These are phyloP conservation scores for Corythoichthys intestinalis DNA, from an alignment of 2,113 vertebrate genomes.

Conservation along the genomic window DNA sequence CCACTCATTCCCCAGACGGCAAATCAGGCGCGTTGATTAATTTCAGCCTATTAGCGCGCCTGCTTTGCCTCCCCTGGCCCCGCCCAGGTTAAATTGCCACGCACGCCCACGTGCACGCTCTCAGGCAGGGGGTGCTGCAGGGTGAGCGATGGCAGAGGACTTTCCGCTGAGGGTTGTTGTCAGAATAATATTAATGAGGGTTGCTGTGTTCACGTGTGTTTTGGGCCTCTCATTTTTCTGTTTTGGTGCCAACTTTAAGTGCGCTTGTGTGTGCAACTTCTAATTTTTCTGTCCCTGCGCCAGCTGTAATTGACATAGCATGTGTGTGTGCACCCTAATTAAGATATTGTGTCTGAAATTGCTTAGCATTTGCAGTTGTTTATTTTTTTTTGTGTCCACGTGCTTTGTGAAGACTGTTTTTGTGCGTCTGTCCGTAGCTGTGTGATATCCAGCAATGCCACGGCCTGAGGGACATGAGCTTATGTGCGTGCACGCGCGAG, in stretches of 20 bases:
- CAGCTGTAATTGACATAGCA: not conserved
- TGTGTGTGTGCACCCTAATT: not conserved
- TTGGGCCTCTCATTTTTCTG: constrained; percentile 20
- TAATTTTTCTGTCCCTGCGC: not conserved
- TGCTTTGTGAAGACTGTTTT: constrained; percentile 25
- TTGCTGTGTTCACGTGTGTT: constrained; percentile 19
- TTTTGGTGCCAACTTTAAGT: constrained; percentile 24
- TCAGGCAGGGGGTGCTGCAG: constrained; percentile 54
- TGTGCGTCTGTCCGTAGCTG: constrained; percentile 46
- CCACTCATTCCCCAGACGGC: constrained; percentile 69
- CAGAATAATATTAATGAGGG: constrained; percentile 79
- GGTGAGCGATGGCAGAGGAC: constrained; percentile 71
- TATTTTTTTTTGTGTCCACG: constrained; percentile 12
- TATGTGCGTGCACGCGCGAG: constrained; percentile 41
- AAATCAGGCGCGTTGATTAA: constrained; percentile 79
- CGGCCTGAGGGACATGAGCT: constrained; percentile 59
- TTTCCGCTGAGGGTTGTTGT: constrained; percentile 76
- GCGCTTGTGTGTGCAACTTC: constrained; percentile 4
- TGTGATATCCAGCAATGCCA: constrained; percentile 65
- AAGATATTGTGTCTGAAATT: not conserved
- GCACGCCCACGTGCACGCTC: constrained; percentile 51
- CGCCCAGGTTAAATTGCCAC: constrained; percentile 77
- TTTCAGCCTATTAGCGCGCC: constrained; percentile 80
- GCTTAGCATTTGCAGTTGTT: constrained; percentile 19
- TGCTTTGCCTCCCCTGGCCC: constrained; percentile 62